Base-by-base conservation (phyloP, 2,797 vertebrate genomes). In the Gallinago solitaria region DNA sequence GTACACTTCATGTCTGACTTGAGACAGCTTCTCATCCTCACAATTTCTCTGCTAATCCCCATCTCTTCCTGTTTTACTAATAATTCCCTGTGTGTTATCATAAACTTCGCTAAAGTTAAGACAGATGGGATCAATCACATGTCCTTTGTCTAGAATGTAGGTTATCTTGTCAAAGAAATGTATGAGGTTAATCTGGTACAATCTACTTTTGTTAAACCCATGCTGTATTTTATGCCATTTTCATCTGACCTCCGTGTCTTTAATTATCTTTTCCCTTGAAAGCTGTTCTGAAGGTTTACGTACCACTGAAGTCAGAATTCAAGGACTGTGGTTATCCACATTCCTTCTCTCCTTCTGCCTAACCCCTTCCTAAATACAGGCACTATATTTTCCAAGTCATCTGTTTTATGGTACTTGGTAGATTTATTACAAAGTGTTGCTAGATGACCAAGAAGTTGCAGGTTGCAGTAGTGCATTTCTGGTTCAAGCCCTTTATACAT, bases 111-210 rank as follows among this genome's bases (percentile, higher is more conserved):
- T 83, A 11, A 75, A 91, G 61, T 93, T 94, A 94, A 91, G 88
- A 86, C 47, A 83, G 93, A 82, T 79, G 77, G 56, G 69, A 96
- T 95, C 93, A 93, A 65, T 91, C 95, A 91, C 1, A 27, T 76
- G 68, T 95, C 88, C 80, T 90, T 94, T 93, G 85, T 91, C 90
- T 91, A 61, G 61, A 91, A 89, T 33, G 80, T 69, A 90, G 87
- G 91, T 94, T 97, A 94, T 95, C 83, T 95, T 65, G 77, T 91
- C 77, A 90, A 88, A 86, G 77, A 91, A 91, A 94, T 86, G 24
- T 65, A 93, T 63, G 73, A 95, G 83, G 74, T 94, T 95, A 95
- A 96, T 90, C 95, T 93, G 83, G 56, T 87, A 73, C 88, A 91
- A 96, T 84, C 94, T 91, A 65, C 85, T 96, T 96, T 91, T 2